Evolutionary conservation across 2,888 invertebrate species (phyloP).

Genomic region (Lycocerus yunnanus): DNA sequence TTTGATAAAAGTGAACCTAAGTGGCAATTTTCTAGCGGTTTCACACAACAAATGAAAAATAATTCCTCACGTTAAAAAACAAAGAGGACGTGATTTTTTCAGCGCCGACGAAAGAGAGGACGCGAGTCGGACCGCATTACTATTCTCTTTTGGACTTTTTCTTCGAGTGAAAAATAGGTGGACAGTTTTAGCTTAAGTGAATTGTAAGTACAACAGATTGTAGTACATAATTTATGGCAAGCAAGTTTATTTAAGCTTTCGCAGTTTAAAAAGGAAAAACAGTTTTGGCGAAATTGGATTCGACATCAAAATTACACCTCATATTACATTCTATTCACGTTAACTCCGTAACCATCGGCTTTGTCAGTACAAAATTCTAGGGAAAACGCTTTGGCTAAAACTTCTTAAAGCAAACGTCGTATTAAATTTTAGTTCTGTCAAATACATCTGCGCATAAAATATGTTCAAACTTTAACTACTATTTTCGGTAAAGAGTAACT

Average conservation of each 20-base stretch:
- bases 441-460: constrained; percentile 48
- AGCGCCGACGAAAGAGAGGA: not conserved
- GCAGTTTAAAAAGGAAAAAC: not conserved
- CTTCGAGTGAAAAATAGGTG: constrained; percentile 49
- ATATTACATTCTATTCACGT: constrained; percentile 43
- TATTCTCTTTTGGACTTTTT: constrained; percentile 20
- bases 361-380: constrained; percentile 42
- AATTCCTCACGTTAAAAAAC: constrained; percentile 28
- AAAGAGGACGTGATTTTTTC: constrained; percentile 5
- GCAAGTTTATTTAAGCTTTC: constrained; percentile 23
- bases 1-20: constrained; percentile 51
- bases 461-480: constrained; percentile 46
- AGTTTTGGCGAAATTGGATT: not conserved
- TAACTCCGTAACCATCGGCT: constrained; percentile 44
- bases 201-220: constrained; percentile 54
- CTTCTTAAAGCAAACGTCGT: constrained; percentile 40
- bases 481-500: constrained; percentile 35
- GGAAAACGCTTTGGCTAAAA: constrained; percentile 41
- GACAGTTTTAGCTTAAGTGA: constrained; percentile 53
- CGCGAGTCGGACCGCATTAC: not conserved
- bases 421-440: constrained; percentile 49
- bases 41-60: constrained; percentile 49
- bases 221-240: constrained; percentile 31
- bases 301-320: constrained; percentile 8
- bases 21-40: constrained; percentile 51